A percentile compares a stretch with the other conserved stretches of the same genome.
Conservation (phyloP, 2,113 vertebrate species). For the Hydrochoerus hydrochaeris region DNA sequence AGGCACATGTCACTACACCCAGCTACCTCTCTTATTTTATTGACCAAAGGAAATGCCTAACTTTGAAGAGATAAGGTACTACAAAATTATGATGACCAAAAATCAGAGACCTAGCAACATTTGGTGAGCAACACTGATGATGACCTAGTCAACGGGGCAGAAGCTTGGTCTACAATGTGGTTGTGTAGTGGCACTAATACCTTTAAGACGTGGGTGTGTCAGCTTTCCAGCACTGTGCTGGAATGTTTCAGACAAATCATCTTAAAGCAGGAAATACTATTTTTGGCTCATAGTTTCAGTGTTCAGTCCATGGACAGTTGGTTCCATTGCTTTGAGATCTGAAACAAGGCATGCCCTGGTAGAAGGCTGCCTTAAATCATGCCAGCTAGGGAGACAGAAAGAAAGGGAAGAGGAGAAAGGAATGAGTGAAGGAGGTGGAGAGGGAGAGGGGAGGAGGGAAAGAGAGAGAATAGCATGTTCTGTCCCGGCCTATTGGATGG, state of each 20-base stretch:
- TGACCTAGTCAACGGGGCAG: not conserved
- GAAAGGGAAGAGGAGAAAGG: not conserved
- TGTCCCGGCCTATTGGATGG: not conserved
- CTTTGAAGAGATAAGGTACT: constrained; percentile 10
- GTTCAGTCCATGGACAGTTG: not conserved
- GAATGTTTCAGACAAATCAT: not conserved
- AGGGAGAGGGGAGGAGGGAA: too few relatives aligned
- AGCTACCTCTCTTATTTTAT: not conserved
- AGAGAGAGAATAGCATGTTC: not conserved
- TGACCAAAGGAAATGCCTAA: not conserved
- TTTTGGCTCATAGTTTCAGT: not conserved
- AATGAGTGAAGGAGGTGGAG: not conserved
- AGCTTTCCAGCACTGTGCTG: not conserved
- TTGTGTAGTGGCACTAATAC: not conserved
- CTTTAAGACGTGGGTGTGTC: not conserved
- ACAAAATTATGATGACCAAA: not conserved
- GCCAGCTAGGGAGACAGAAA: not conserved
- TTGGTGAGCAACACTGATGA: not conserved
- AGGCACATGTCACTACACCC: not conserved
- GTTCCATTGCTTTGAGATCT: not conserved
- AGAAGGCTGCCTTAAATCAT: not conserved
- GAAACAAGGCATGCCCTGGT: not conserved
- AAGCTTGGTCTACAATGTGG: not conserved
- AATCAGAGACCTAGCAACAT: not conserved
- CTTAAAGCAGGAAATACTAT: not conserved